Conservation (phyloP, 2,888 invertebrate genomes). For the Ellobium chinense region DNA sequence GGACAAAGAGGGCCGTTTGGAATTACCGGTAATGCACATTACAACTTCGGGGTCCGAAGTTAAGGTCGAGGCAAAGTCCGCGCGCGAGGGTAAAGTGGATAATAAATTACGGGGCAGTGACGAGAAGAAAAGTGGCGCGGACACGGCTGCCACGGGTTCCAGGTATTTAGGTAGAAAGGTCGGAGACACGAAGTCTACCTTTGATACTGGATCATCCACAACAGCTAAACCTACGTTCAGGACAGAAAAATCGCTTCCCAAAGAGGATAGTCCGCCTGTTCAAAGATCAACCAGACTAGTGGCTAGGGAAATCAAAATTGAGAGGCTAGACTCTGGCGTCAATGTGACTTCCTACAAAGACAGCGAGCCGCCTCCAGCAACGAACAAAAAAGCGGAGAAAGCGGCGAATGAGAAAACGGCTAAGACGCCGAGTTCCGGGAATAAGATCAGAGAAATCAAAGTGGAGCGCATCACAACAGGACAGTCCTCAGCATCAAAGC, state of each 20-base stretch:
- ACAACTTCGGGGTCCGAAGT: conserved; percentile 29
- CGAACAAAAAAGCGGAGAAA: too few relatives aligned
- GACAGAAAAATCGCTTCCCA: conserved; percentile 16
- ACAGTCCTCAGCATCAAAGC: neutral
- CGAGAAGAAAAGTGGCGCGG: neutral
- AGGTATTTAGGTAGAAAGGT: conserved; percentile 12
- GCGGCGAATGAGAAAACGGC: neutral
- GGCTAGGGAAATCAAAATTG: conserved; percentile 43
- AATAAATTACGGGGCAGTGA: neutral
- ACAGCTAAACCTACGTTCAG: conserved; percentile 11
- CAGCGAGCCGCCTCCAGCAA: neutral
- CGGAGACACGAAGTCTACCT: neutral
- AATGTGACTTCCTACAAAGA: conserved; percentile 42
- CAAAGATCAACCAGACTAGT: conserved; percentile 37
- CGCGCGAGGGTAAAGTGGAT: neutral
- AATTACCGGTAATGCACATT: conserved; percentile 45
- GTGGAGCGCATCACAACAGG: conserved; percentile 16
- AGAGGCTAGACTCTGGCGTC: conserved; percentile 36
- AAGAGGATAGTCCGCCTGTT: conserved; percentile 30
- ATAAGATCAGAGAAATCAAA: conserved; percentile 40
- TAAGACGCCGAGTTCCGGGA: conserved; percentile 19
- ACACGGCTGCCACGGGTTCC: neutral
- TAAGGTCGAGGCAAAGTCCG: neutral
- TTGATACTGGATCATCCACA: neutral
- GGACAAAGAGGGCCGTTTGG: conserved; percentile 41